Base-by-base conservation (phyloP, 2,888 invertebrate genomes). In the Drosophila mulleri region DNA sequence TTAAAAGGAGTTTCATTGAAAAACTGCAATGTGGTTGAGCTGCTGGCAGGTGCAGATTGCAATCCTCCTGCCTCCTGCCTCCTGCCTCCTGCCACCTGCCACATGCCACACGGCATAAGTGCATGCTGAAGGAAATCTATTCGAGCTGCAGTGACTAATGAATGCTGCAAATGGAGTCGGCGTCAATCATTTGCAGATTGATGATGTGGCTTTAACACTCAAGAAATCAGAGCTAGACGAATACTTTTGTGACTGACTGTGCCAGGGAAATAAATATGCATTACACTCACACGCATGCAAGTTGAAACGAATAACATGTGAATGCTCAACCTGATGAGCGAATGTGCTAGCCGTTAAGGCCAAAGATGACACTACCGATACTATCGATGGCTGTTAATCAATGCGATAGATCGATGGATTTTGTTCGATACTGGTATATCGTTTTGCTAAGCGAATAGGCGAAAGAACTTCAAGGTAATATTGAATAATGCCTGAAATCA, bases 1-100 rank as follows among this genome's bases (percentile, higher is more conserved):
- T 83, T 83, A 84, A 83, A 84, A 88, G 72, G 82, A 83, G 81
- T 78, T 78, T 80, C 52, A 37, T 58, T 56, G 60, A 70, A 56
- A 54, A 42, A 44, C 62, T 61, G 44, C 67, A 81, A 83, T 75
- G 72, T 69, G 87, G 59, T 70, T 66, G 32, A 50, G 50, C 50
- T 32, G 32, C 18, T 29, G 32, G 29, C 75, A 39, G 61, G 35
- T 58, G 47, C 44, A 26, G 18, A 6, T 48, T 65, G 63, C 26
- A 26, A 60, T 14, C 42, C 52, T 32, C 23, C 53, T n/a, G n/a
- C n/a, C 53, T 39, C 23, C n/a, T 56, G 56, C 41, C 42, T 47
- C 14, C 16, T 62, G 58, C 48, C 50, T 42, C 4, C 9, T 12
- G 48, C 39, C 64, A 35, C 4, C 16, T 16, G 26, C 47, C 48